Evolutionary conservation across 2,888 invertebrate species (phyloP), one percentile per base, ranked within the genome.

Genomic region (Aradus depressus): DNA sequence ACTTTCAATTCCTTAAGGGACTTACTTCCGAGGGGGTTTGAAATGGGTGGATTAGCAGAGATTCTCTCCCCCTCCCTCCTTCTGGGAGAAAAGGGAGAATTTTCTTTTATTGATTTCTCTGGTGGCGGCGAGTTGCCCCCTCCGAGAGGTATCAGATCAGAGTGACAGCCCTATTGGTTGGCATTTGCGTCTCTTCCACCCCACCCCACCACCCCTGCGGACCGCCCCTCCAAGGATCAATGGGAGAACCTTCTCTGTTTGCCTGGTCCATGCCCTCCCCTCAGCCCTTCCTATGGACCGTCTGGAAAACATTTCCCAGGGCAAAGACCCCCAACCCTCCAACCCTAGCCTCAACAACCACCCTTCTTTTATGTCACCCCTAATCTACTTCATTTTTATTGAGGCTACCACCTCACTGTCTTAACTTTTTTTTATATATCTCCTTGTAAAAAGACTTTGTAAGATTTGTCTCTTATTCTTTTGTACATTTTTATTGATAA

Each of bases 31-130:
- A 34, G 35, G n/a, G 16, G 12, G 35, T 4, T 34, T 6, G 16
- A 12, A 53, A 53, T 49, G 44, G 50, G 44, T 50, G 53, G 53
- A 53, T 53, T 53, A 53, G 49, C 50, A 18, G 50, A 50, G 53
- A 53, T 53, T 53, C 50, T 16, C 44, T 26, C 21, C 38, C 34
- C 19, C 10, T 45, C 18, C 45, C 31, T 32, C 14, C 16, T 10
- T 8, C 25, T 18, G 28, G 28, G 44, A 32, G 43, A 5, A 43
- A 32, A 32, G 43, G 26, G 32, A 53, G 51, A 51, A 52, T 54
- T 54, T 52, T 54, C 54, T 54, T 52, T 54, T 52, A 52, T 54
- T 54, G 51, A 54, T 54, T 52, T 62, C 62, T 58, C 62, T 14
- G 38, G 18, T 14, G 38, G n/a, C 42, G 14, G 39, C n/a, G 16